Evolutionary conservation across 2,113 vertebrate genomes (phyloP), one percentile per base, ranked within the genome.

Genomic region (Hucho hucho): DNA sequence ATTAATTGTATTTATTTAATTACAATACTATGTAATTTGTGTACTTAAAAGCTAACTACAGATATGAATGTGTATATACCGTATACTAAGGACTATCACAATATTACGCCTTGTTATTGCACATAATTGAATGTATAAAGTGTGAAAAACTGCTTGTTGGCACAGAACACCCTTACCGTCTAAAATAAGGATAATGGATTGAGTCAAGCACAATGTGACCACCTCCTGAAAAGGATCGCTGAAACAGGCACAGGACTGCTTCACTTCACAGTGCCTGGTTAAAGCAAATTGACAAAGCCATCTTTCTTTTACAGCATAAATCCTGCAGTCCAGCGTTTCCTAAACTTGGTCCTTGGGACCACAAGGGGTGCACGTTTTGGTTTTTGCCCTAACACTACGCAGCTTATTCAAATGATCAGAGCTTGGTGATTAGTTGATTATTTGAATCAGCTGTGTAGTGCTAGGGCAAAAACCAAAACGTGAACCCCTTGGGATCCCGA

Each of bases 101-200:
- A 80, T 80, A 85, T 72, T 89, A 80, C 80, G 82, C 82, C 83
- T 89, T 89, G 80, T 83, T 88, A 77, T 78, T 87, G 85, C 85
- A 89, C 83, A 86, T 79, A 77, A 80, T 78, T 79, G 81, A 90
- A 89, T 89, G 88, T 91, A 84, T 66, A 74, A 73, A 76, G 64
- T 84, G 74, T 63, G 75, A 58, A 68, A 81, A 83, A 81, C 46
- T 16, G 75, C 76, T 83, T 78, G 64, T 26, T 69, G 69, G 74
- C 81, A 79, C 75, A 20, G 58, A 20, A 63, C 37, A 74, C 72
- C 37, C 74, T 69, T 20, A 64, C 1, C 14, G 46, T 64, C 74
- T 74, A 6, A 78, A 67, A 79, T 49, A n/a, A 79, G 74, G 67
- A 25, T 46, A 22, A 28, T 4, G 37, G 67, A 28, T 22, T 43